These are phyloP conservation scores for Troides oblongomaculatus DNA, from an alignment of 2,888 invertebrate genomes.

Conservation along the genomic window DNA sequence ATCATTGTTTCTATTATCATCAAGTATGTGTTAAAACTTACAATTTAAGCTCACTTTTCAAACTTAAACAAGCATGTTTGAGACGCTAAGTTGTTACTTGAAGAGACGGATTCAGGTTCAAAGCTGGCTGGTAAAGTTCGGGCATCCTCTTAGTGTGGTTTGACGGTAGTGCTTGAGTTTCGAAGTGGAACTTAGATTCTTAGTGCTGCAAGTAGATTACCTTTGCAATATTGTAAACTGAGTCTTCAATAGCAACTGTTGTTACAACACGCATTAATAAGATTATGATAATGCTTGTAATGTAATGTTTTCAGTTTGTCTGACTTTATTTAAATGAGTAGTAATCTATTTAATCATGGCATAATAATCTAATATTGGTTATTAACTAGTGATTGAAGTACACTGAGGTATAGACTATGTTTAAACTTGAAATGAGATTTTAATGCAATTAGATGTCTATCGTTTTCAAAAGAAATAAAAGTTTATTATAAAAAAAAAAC, in stretches of 20 bases:
- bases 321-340: too few relatives aligned
- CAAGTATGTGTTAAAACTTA: neutral
- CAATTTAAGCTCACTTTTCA: constrained; percentile 12
- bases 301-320: too few relatives aligned
- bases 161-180: constrained; percentile 36
- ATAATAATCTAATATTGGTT: too few relatives aligned
- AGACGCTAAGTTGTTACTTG: constrained; percentile 17
- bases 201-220: constrained; percentile 14
- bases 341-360: too few relatives aligned
- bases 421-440: too few relatives aligned
- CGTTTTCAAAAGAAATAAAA: too few relatives aligned
- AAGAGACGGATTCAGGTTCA: constrained; percentile 13
- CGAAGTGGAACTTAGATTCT: constrained; percentile 36
- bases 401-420: too few relatives aligned
- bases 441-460: too few relatives aligned
- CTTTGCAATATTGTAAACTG: constrained; percentile 9
- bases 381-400: too few relatives aligned
- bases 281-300: neutral
- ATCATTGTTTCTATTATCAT: neutral
- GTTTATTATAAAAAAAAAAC: too few relatives aligned
- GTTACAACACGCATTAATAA: neutral
- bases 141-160: constrained; percentile 32
- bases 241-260: neutral
- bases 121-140: constrained; percentile 19
- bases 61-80: constrained; percentile 3